Conservation (phyloP, 2,888 invertebrate genomes). For the Sesia apiformis region DNA sequence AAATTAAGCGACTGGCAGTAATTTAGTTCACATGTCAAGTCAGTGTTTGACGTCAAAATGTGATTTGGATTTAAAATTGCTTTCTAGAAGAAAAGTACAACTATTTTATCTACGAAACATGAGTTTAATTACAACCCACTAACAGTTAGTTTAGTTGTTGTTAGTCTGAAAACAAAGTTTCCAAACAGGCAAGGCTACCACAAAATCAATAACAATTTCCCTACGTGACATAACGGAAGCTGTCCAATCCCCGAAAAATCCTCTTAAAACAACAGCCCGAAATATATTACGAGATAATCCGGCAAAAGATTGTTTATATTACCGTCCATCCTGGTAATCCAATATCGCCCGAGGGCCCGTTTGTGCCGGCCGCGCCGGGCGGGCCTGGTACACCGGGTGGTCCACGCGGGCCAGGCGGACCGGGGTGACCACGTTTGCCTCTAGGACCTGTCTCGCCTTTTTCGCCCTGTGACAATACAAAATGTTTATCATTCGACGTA, state of each 20-base stretch:
- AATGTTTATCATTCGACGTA: neutral
- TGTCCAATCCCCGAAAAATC: neutral
- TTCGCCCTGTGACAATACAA: conserved; percentile 38
- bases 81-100: no score
- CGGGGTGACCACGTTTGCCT: conserved; percentile 82
- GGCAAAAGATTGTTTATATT: conserved; percentile 15
- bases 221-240: neutral
- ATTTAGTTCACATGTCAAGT: no score
- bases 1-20: no score
- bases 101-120: no score
- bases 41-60: no score
- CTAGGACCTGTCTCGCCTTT: conserved; percentile 60
- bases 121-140: no score
- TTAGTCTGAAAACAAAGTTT: no score
- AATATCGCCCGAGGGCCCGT: conserved; percentile 82
- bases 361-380: conserved; percentile 80
- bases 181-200: no score
- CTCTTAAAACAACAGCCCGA: neutral
- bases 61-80: no score
- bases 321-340: conserved; percentile 87
- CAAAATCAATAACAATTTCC: neutral
- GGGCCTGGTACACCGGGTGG: conserved; percentile 81
- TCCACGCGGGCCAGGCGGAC: conserved; percentile 85
- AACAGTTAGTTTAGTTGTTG: no score
- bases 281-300: neutral